phyloP scores from a whole-genome alignment of 2,888 invertebrate species.

The Ditula angustiorana region DNA sequence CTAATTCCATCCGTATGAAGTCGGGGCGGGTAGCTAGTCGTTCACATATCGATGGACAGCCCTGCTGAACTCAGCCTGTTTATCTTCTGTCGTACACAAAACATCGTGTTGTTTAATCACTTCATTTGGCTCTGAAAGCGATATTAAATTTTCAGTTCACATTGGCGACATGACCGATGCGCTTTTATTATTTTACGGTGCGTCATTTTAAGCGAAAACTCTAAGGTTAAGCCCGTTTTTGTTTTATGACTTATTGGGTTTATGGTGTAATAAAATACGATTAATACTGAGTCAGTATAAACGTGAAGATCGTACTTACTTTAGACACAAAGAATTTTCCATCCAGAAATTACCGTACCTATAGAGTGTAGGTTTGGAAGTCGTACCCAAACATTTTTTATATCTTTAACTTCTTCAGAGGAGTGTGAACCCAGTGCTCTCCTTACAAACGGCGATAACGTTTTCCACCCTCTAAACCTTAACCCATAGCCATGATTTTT shows the following conservation, averaged over 20 bases:
- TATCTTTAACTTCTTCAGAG: no score
- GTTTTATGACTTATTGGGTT: not conserved
- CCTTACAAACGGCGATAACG: no score
- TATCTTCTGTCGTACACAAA: not conserved
- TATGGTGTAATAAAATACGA: not conserved
- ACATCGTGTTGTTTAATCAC: slow-evolving; percentile 11
- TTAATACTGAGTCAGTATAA: not conserved
- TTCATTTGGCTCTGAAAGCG: slow-evolving; percentile 19
- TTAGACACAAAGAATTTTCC: not conserved
- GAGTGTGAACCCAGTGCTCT: no score
- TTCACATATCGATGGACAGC: not conserved
- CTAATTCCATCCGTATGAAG: no score
- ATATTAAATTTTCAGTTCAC: slow-evolving; percentile 11
- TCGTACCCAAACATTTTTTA: no score
- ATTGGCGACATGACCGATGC: slow-evolving; percentile 4
- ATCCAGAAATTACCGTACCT: not conserved
- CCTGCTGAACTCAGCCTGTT: not conserved
- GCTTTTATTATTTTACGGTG: slow-evolving; percentile 1
- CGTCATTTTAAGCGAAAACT: not conserved
- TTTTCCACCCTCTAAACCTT: no score
- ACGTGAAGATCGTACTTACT: not conserved
- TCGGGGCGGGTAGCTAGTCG: no score
- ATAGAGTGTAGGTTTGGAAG: no score
- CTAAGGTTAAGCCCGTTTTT: not conserved
- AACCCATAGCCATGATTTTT: no score